These are phyloP conservation scores for Cossypha dichroa DNA, from an alignment of 2,797 vertebrate genomes.

Conservation along the genomic window DNA sequence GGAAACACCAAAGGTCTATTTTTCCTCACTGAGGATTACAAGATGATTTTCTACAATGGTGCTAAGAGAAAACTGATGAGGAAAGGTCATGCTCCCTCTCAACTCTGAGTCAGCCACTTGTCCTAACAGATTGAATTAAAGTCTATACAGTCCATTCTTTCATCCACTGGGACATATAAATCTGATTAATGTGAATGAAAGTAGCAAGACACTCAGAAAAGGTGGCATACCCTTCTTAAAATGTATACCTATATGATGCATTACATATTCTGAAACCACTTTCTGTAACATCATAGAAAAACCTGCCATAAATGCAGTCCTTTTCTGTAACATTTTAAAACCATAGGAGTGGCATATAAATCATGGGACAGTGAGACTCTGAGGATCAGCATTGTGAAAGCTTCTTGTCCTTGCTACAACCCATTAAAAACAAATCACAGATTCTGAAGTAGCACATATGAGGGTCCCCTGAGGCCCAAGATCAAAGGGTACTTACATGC, in stretches of 20 bases:
- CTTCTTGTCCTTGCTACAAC: neutral
- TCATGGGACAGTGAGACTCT: neutral
- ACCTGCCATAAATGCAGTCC: neutral
- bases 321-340: neutral
- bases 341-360: neutral
- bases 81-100: neutral
- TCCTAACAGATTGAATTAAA: conserved; percentile 28
- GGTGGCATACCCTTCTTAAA: neutral
- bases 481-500: neutral
- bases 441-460: neutral
- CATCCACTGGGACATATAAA: neutral
- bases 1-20: neutral
- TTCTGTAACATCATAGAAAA: neutral
- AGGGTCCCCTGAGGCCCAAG: neutral
- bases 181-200: neutral
- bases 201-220: neutral
- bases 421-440: conserved; percentile 11
- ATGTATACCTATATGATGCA: neutral
- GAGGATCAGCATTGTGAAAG: neutral
- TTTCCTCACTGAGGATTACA: neutral
- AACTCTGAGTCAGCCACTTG: neutral
- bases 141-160: neutral
- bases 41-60: neutral
- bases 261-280: neutral
- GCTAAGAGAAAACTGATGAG: neutral